A percentile compares a stretch with the other conserved stretches of the same genome.
phyloP scores from a whole-genome alignment of 2,797 vertebrate species.

The Bovichtus diacanthus region DNA sequence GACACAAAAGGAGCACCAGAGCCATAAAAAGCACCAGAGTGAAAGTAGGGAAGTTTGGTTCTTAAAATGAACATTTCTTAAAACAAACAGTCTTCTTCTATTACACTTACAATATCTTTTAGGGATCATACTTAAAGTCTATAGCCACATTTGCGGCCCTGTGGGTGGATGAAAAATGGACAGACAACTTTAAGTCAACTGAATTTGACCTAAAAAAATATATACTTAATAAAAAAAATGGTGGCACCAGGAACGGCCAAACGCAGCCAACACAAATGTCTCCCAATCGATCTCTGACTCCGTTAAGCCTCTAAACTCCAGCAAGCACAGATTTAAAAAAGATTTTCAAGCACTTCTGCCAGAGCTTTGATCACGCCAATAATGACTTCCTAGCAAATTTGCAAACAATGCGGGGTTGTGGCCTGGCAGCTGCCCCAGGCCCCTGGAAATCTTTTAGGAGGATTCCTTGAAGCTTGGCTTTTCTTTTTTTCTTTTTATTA shows the following conservation, averaged over 20 bases:
- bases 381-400: conserved; percentile 70
- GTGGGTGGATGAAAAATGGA: not conserved
- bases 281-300: conserved; percentile 34
- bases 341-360: conserved; percentile 58
- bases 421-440: conserved; percentile 44
- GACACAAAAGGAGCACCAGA: conserved; percentile 15
- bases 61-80: not conserved
- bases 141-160: too few species aligned
- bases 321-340: conserved; percentile 46
- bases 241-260: too few species aligned
- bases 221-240: too few species aligned
- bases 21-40: not conserved
- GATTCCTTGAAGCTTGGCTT: conserved; percentile 40
- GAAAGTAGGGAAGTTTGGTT: not conserved
- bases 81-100: not conserved
- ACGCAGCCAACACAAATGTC: conserved; percentile 11
- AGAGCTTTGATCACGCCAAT: conserved; percentile 71
- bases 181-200: not conserved
- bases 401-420: conserved; percentile 45
- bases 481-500: conserved; percentile 18
- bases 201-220: too few species aligned
- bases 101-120: not conserved
- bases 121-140: too few species aligned
- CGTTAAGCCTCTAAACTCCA: conserved; percentile 57
- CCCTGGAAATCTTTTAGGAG: conserved; percentile 44